Base-by-base conservation (phyloP, 2,113 vertebrate species). In the Atherinomorus stipes region DNA sequence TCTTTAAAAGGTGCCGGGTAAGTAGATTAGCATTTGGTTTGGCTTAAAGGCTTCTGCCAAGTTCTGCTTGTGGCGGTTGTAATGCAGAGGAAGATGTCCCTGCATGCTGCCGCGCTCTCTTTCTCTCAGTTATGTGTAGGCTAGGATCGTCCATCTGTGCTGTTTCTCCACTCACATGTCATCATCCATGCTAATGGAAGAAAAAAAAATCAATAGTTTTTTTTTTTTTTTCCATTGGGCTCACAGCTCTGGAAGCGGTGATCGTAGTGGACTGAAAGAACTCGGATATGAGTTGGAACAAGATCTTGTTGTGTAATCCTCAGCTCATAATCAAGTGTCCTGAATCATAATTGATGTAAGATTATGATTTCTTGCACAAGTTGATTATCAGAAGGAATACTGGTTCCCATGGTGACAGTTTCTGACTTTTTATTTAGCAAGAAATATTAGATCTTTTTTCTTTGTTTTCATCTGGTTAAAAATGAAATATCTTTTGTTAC, bases 1-100 rank as follows among this genome's bases (percentile, higher is more conserved):
- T 38, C 9, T 53, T 12, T 69, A 42, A 26, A 56, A 60, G 61
- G 45, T 49, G 68, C 60, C n/a, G 10, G 67, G 73, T 85, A 56
- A 83, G 70, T 69, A 53, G 11, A 38, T 75, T 19, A 51, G 64
- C 25, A 1, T 64, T 64, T 60, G 19, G 10, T 42, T 60, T 23
- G 13, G 12, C 11, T 60, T 23, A 10, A 15, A 26, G 45, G 21
- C 19, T 51, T 69, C 44, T 62, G 34, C 38, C 31, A 47, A 19
- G 15, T 51, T 69, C 44, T 62, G 26, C 44, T 44, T 1, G 37
- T 61, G 23, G 62, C 58, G 1, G 22, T 45, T 31, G 28, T 62
- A 25, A 11, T 28, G 37, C 64, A 58, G 60, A n/a, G 65, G 56
- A 49, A n/a, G 1, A 16, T 0, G n/a, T 47, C 10, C 0, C 18